Percentiles rank a stretch among this genome's conserved stretches.
Evolutionary conservation across 2,113 vertebrate genomes (phyloP).

Genomic region (Sander vitreus): DNA sequence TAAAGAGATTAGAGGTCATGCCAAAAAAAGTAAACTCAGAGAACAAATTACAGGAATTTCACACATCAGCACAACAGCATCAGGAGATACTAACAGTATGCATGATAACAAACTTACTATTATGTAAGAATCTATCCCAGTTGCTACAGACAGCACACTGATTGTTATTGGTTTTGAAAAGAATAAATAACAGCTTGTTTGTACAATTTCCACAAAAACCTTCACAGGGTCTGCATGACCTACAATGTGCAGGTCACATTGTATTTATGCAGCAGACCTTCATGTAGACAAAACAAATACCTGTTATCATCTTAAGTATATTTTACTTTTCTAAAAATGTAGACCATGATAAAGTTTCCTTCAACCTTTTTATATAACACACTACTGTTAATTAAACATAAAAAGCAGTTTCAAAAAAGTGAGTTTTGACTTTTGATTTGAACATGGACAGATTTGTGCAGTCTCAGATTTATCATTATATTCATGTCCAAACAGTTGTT

Average conservation of each 20-base stretch:
- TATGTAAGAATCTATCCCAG: too few relatives aligned
- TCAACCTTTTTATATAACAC: too few relatives aligned
- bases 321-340: conserved; percentile 12
- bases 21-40: not conserved
- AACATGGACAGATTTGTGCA: too few relatives aligned
- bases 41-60: not conserved
- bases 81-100: not conserved
- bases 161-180: not conserved
- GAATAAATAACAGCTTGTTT: conserved; percentile 32
- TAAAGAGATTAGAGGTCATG: not conserved
- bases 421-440: too few relatives aligned
- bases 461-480: too few relatives aligned
- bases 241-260: conserved; percentile 22
- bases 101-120: not conserved
- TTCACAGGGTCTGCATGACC: conserved; percentile 62
- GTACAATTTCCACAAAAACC: conserved; percentile 41
- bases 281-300: conserved; percentile 35
- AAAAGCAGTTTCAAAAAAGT: too few relatives aligned
- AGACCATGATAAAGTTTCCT: too few relatives aligned
- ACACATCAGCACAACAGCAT: not conserved
- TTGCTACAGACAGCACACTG: not conserved
- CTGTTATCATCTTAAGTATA: conserved; percentile 29
- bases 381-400: too few relatives aligned
- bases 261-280: not conserved
- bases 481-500: too few relatives aligned